phyloP scores from a whole-genome alignment of 2,888 invertebrate species.

The Adelphocoris suturalis region DNA sequence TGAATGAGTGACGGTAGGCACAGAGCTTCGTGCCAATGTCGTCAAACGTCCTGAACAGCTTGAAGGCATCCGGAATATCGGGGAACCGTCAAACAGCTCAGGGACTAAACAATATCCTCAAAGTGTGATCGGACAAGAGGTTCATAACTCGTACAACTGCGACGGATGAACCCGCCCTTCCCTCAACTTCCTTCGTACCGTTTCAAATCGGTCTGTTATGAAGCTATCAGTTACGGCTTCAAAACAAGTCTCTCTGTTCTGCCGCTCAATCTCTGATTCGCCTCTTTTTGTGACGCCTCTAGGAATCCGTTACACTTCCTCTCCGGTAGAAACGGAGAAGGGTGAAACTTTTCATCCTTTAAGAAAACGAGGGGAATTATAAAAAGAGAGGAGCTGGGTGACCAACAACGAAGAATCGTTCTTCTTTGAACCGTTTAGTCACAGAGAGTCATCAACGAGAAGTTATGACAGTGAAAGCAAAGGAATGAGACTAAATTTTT shows the following conservation, averaged over 20 bases:
- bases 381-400: constrained; percentile 32
- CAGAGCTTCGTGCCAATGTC: not conserved
- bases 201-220: constrained; percentile 67
- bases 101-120: not conserved
- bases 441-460: constrained; percentile 25
- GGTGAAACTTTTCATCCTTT: constrained; percentile 40
- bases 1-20: too few species aligned
- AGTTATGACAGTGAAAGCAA: constrained; percentile 13
- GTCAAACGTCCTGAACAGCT: not conserved
- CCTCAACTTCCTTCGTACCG: constrained; percentile 43
- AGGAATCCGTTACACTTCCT: constrained; percentile 57
- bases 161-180: constrained; percentile 13
- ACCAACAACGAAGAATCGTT: not conserved
- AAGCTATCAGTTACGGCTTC: constrained; percentile 70
- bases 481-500: not conserved
- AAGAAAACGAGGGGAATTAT: constrained; percentile 23
- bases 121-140: not conserved
- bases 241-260: constrained; percentile 64
- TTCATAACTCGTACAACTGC: constrained; percentile 9
- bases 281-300: constrained; percentile 49
- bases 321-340: not conserved
- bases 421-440: constrained; percentile 45
- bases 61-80: not conserved
- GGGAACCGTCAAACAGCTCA: not conserved
- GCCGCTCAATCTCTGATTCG: constrained; percentile 60